phyloP scores from a whole-genome alignment of 2,113 vertebrate genomes.

The Pygoscelis adeliae region DNA sequence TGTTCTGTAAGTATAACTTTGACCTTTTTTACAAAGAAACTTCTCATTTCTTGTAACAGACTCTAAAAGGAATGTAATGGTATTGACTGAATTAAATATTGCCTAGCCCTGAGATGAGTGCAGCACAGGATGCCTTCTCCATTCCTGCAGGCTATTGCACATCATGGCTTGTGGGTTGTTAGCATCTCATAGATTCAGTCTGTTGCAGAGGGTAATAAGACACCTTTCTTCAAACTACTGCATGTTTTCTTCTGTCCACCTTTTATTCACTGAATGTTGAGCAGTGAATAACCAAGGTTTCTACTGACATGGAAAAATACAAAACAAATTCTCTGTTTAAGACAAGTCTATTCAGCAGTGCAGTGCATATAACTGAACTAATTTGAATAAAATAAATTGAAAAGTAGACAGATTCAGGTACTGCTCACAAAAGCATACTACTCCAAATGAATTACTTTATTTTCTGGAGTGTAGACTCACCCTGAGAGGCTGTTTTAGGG shows the following conservation, averaged over 20 bases:
- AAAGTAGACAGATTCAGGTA: not conserved
- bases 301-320: not conserved
- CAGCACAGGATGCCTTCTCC: no score
- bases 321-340: not conserved
- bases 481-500: not conserved
- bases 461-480: not conserved
- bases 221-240: not conserved
- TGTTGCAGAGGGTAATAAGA: not conserved
- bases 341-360: not conserved
- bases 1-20: not conserved
- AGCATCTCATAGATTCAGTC: not conserved
- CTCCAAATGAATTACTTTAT: not conserved
- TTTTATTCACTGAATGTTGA: not conserved
- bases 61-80: not conserved
- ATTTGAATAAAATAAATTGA: not conserved
- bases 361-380: not conserved
- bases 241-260: not conserved
- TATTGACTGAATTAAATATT: not conserved
- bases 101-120: not conserved
- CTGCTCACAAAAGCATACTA: not conserved
- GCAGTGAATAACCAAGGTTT: not conserved
- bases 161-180: not conserved
- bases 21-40: not conserved
- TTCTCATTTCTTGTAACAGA: not conserved
- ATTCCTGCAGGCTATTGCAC: not conserved